Base-by-base conservation (phyloP, 1,140 invertebrate genomes). In the Panulirus ornatus region DNA sequence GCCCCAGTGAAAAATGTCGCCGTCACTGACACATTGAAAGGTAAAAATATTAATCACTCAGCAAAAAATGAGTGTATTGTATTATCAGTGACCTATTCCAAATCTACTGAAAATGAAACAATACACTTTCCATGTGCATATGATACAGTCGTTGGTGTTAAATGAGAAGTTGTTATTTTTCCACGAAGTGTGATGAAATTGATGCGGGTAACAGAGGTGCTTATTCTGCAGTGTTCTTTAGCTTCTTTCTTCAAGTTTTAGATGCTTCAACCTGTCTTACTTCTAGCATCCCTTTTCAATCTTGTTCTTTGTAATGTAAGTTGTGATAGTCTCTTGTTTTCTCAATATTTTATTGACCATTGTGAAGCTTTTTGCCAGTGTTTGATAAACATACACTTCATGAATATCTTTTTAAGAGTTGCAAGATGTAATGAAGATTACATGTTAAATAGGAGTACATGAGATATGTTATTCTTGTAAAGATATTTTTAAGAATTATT, bases 1-100 rank as follows among this genome's bases (percentile, higher is more conserved):
- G 92, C 1, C 90, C 82, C 27, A 92, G 91, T 84, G 90, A 86
- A 34, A 90, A 88, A 73, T 92, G 92, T 71, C 73, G 76, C 30
- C 79, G 90, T 22, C 92, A 92, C 66, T 92, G 84, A 76, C 44
- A 8, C n/a, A 66, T 27, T 30, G 58, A 3, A 27, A 66, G 2
- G 58, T 8, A 3, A 58, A 58, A 58, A 19, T 58, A 19, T 58
- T 58, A 19, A n/a, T n/a, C n/a, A 58, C 54, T 19, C 19, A 14
- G 22, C 14, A 66, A 5, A 30, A 30, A 66, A 66, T 11, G n/a
- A 66, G 58, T 66, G 58, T 30, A 66, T 66, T 66, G 58, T 66
- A 22, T 3, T 30, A 27, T 30, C 16, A 58, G 51, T 58, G 78
- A 81, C 78, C 30, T 38, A 51, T 58, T 81, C 2, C 30, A 66